Evolutionary conservation across 2,113 vertebrate genomes (phyloP).

Genomic region (Calidris pygmaea): DNA sequence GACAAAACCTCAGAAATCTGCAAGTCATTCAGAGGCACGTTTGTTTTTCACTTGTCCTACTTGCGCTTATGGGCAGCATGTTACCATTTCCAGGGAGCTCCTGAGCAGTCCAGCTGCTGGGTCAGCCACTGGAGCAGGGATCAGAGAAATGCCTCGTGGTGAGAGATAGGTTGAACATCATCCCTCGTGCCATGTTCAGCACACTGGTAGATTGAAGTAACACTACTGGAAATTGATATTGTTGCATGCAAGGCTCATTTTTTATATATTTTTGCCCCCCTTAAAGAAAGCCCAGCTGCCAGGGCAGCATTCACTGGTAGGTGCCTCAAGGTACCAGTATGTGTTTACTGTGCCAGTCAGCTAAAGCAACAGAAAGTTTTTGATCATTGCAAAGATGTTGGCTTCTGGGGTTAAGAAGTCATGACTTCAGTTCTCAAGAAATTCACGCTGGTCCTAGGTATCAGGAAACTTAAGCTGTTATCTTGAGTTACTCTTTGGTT

Average conservation of each 20-base stretch:
- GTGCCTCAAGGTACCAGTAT: neutral
- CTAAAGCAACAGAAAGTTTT: neutral
- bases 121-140: neutral
- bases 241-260: neutral
- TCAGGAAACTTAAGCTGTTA: neutral
- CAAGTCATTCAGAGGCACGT: neutral
- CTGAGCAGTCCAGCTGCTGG: neutral
- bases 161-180: neutral
- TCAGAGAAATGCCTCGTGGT: accelerated
- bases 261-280: neutral
- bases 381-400: neutral
- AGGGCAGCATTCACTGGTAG: neutral
- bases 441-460: neutral
- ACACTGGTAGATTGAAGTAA: neutral
- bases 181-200: neutral
- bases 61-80: accelerated
- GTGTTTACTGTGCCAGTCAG: neutral
- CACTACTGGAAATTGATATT: neutral
- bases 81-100: neutral
- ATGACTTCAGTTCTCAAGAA: neutral
- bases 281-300: neutral
- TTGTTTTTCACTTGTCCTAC: neutral
- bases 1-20: neutral
- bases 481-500: neutral
- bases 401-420: neutral